Conservation (phyloP, 2,113 vertebrate species). For the Myotis davidii region DNA sequence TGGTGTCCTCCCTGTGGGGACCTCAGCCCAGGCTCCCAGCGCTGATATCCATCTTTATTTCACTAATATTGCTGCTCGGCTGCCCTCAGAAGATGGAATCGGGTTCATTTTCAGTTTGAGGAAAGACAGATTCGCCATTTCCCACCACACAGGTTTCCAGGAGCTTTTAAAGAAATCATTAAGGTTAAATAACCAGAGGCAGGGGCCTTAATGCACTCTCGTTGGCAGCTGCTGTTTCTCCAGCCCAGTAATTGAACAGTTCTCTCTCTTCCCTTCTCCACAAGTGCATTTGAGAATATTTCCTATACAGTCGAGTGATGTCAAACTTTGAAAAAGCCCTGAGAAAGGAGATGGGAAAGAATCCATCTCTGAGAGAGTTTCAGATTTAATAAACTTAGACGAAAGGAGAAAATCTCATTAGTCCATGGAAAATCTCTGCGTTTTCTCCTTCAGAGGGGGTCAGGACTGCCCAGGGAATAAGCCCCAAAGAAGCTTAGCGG, state of each 20-base stretch:
- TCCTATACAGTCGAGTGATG: neutral
- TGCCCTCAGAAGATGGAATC: neutral
- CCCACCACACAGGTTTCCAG: neutral
- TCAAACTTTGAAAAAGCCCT: neutral
- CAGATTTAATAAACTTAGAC: constrained; percentile 49
- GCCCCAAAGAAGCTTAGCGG: neutral
- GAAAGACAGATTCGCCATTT: neutral
- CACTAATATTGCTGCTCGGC: neutral
- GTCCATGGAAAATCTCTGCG: constrained; percentile 26
- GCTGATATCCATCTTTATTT: neutral
- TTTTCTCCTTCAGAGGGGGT: neutral
- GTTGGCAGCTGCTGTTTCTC: neutral
- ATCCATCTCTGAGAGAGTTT: constrained; percentile 50
- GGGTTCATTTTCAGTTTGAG: neutral
- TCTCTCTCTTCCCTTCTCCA: neutral
- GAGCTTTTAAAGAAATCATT: constrained; percentile 55
- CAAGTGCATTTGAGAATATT: neutral
- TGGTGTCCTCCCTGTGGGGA: neutral
- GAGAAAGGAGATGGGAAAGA: neutral
- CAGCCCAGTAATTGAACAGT: neutral
- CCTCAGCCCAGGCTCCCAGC: neutral
- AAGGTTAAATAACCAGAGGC: constrained; percentile 9
- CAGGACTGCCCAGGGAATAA: neutral
- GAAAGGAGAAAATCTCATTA: constrained; percentile 39
- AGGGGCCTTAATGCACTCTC: neutral